These are phyloP conservation scores for Lasioglossum baleicum DNA, from an alignment of 1,140 invertebrate genomes.

Conservation along the genomic window DNA sequence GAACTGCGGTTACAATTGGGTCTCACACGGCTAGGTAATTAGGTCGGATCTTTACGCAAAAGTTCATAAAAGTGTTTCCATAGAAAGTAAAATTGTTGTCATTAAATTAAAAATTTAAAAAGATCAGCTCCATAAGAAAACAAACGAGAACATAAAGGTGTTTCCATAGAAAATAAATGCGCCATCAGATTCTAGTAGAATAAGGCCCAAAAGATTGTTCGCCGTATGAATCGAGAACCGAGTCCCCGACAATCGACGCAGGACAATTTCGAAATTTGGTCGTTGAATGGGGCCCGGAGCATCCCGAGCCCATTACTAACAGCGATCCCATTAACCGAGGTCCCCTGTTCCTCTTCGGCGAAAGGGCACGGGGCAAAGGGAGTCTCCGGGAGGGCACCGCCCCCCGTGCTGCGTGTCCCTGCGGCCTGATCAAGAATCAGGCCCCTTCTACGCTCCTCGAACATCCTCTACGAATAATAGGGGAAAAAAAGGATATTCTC, in stretches of 20 bases:
- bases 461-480: constrained; percentile 23
- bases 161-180: too few relatives aligned
- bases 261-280: background rate
- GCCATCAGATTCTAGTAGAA: too few relatives aligned
- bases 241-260: background rate
- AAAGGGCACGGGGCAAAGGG: background rate
- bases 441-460: constrained; percentile 1
- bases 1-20: too few relatives aligned
- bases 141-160: too few relatives aligned
- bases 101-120: too few relatives aligned
- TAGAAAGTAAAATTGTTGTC: too few relatives aligned
- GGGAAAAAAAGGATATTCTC: constrained; percentile 6
- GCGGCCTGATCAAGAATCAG: constrained; percentile 33
- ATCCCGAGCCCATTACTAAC: constrained; percentile 28
- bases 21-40: too few relatives aligned
- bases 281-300: background rate
- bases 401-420: constrained; percentile 47
- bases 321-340: constrained; percentile 67
- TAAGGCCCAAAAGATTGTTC: too few relatives aligned
- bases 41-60: too few relatives aligned
- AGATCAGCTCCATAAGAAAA: too few relatives aligned
- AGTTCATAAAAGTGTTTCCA: too few relatives aligned
- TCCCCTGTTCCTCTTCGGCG: constrained; percentile 37
- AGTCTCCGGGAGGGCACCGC: constrained; percentile 2
- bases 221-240: too few relatives aligned